phyloP scores from a whole-genome alignment of 2,888 invertebrate species.

The Pyrgus malvae region DNA sequence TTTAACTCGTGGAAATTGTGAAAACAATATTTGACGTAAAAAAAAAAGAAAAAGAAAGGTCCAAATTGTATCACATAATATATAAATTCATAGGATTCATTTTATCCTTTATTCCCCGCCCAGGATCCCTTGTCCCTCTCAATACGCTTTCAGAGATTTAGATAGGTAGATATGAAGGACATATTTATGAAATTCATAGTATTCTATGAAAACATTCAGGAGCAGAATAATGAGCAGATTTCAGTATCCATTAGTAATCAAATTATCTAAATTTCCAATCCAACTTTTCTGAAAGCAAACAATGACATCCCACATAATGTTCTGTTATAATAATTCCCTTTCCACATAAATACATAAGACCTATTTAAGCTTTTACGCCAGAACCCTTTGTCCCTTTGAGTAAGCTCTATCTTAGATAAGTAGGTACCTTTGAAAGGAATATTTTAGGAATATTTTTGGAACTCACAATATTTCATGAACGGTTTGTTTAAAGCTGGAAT shows the following conservation, averaged over 20 bases:
- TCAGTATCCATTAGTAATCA: too few relatives aligned
- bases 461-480: slow-evolving; percentile 7
- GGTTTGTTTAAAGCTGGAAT: slow-evolving; percentile 7
- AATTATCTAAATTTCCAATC: too few relatives aligned
- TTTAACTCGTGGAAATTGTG: too few relatives aligned
- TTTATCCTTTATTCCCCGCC: too few relatives aligned
- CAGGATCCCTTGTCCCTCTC: too few relatives aligned
- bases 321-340: slow-evolving; percentile 33
- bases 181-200: slow-evolving; percentile 15
- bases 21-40: too few relatives aligned
- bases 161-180: slow-evolving; percentile 30
- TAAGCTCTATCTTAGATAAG: slow-evolving; percentile 39
- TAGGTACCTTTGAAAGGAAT: slow-evolving; percentile 39
- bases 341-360: slow-evolving; percentile 38
- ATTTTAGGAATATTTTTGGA: slow-evolving; percentile 18
- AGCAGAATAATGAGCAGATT: too few relatives aligned
- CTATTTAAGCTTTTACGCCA: slow-evolving; percentile 42
- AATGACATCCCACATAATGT: slow-evolving; percentile 30
- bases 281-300: too few relatives aligned
- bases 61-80: too few relatives aligned
- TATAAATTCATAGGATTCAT: too few relatives aligned
- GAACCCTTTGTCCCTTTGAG: slow-evolving; percentile 42
- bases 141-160: slow-evolving; percentile 40
- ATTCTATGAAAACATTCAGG: too few relatives aligned
- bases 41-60: too few relatives aligned